Base-by-base conservation (phyloP, 2,888 invertebrate genomes). In the Zootermopsis nevadensis region DNA sequence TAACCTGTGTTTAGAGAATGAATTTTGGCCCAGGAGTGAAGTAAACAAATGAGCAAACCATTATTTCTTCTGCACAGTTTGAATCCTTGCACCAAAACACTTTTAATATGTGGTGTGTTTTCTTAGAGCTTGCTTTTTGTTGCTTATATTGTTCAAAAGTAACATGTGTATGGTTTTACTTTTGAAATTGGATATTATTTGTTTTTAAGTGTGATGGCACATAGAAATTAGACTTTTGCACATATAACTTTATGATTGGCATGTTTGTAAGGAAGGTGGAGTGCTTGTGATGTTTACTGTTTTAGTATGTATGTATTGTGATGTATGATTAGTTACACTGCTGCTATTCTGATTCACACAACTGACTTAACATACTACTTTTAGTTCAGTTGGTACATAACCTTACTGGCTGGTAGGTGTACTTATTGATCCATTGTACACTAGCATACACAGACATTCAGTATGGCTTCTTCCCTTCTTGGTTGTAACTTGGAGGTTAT, bases 391-490 rank as follows among this genome's bases (percentile, higher is more conserved):
- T 74, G 31, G 74, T 53, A 84, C 84, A 83, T 85, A 85, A 85
- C 83, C 84, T 84, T 81, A 82, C 72, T 30, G 80, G 69, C 81
- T 79, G 79, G 60, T 66, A 79, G 77, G 53, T 80, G 38, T 80
- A 80, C 80, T 82, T 85, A 85, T 85, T 85, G 84, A 85, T 85
- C 84, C 82, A 80, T 53, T 83, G 76, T 77, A 81, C 55, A 77
- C 77, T 77, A 33, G 74, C 79, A 80, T 82, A 81, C 84, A 81
- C 80, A 60, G 76, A 80, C 81, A 81, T 84, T 83, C 84, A 85
- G 82, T 77, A 85, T 85, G 84, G 84, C 84, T 81, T 77, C 84
- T 83, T 82, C 72, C 30, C 69, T 69, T 66, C 33, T 81, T 27
- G 53, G 42, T 27, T 53, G 55, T 31, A 55, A 22, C 8, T 76